Percentiles rank a stretch among this genome's conserved stretches.
Conservation (phyloP, 2,797 vertebrate genomes). For the Cirrhinus molitorella region DNA sequence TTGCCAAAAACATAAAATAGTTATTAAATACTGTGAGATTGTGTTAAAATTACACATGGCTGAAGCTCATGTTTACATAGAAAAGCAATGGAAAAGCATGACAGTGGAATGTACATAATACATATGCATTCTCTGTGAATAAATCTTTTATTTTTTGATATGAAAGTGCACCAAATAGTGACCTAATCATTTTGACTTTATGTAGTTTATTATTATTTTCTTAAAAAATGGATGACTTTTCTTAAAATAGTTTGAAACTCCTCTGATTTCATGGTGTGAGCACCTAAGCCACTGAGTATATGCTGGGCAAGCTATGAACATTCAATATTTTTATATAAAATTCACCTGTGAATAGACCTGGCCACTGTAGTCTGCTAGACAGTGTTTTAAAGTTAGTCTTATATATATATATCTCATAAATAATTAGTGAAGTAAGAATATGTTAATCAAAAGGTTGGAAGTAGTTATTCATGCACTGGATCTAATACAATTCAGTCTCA, state of each 20-base stretch:
- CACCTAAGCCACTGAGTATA: background rate
- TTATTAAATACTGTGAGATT: no score
- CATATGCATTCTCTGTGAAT: no score
- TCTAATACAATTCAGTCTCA: slow-evolving; percentile 15
- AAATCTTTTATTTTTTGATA: no score
- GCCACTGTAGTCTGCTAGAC: background rate
- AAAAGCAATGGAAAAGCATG: no score
- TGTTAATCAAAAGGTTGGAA: slow-evolving; percentile 9
- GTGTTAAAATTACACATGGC: no score
- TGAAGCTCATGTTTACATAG: no score
- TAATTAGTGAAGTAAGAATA: slow-evolving; percentile 26
- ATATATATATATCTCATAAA: background rate
- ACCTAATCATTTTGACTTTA: no score
- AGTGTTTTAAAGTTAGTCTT: background rate
- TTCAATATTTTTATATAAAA: background rate
- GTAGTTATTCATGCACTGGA: background rate
- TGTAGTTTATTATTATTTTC: no score
- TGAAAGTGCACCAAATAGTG: no score
- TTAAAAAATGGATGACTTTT: no score
- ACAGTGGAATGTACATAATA: no score
- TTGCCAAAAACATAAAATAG: no score
- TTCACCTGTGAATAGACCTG: background rate
- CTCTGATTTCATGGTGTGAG: background rate
- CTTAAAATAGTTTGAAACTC: background rate
- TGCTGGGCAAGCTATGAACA: background rate